A percentile compares a stretch with the other conserved stretches of the same genome.
phyloP scores from a whole-genome alignment of 2,797 vertebrate species.

The Diceros bicornis region DNA sequence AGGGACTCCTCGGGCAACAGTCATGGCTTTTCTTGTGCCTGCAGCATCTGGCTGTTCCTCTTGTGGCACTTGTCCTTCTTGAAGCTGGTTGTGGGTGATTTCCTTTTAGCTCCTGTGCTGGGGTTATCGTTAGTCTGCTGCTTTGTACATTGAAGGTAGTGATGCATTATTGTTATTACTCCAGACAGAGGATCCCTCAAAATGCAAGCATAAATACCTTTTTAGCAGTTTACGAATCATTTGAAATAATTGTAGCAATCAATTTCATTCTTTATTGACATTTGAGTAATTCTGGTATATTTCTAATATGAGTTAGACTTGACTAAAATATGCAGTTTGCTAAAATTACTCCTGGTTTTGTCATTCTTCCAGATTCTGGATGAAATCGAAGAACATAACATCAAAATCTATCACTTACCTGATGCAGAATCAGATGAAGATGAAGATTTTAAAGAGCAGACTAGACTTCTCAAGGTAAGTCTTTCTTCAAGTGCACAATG shows the following conservation, averaged over 20 bases:
- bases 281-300: not conserved
- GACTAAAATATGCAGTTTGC: not conserved
- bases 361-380: slow-evolving; percentile 93
- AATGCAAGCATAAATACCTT: not conserved
- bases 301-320: not conserved
- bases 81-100: fast-evolving
- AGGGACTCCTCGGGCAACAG: fast-evolving
- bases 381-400: slow-evolving; percentile 98
- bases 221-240: not conserved
- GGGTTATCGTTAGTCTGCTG: fast-evolving
- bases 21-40: not conserved
- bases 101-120: fast-evolving
- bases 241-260: not conserved
- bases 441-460: slow-evolving; percentile 99
- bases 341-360: not conserved
- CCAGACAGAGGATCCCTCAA: not conserved
- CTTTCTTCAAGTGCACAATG: fast-evolving
- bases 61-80: no score
- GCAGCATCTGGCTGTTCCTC: not conserved
- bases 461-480: slow-evolving; percentile 96
- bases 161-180: fast-evolving
- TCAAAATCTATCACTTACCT: slow-evolving; percentile 98
- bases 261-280: not conserved
- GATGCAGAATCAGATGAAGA: slow-evolving; percentile 99
- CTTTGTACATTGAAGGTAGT: not conserved